Evolutionary conservation across 2,888 invertebrate genomes (phyloP).

Genomic region (Lomographa bimaculata): DNA sequence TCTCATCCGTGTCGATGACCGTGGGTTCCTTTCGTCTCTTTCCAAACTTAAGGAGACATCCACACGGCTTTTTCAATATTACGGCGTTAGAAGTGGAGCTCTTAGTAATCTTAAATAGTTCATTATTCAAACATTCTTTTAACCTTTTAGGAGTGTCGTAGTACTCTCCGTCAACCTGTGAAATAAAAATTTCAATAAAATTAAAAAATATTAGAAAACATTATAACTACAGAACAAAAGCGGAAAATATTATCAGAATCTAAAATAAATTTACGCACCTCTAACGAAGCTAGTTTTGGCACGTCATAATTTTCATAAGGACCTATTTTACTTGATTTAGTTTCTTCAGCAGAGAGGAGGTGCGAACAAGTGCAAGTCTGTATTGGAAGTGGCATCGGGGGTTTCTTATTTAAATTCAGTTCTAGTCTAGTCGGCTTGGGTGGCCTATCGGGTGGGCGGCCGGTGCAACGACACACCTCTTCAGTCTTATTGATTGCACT

Average conservation of each 20-base stretch:
- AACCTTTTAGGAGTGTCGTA: slow-evolving; percentile 90
- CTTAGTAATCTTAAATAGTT: slow-evolving; percentile 70
- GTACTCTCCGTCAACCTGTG: slow-evolving; percentile 80
- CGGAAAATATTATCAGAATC: no score
- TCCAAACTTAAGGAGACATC: slow-evolving; percentile 85
- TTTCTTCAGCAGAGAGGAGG: slow-evolving; percentile 42
- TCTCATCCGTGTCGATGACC: slow-evolving; percentile 65
- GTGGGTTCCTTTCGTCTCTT: slow-evolving; percentile 58
- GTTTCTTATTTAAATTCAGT: slow-evolving; percentile 57
- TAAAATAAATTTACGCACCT: no score
- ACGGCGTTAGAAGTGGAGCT: slow-evolving; percentile 81
- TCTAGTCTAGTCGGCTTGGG: slow-evolving; percentile 77
- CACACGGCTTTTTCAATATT: slow-evolving; percentile 87
- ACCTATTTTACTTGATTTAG: slow-evolving; percentile 59
- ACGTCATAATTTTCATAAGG: slow-evolving; percentile 92
- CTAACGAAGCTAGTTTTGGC: slow-evolving; percentile 84
- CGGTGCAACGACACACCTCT: slow-evolving; percentile 49
- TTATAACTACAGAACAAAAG: no score
- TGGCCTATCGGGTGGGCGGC: slow-evolving; percentile 83
- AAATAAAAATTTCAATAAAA: slow-evolving; percentile 16
- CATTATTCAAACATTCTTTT: slow-evolving; percentile 85
- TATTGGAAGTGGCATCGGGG: slow-evolving; percentile 48
- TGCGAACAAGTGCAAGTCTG: slow-evolving; percentile 49
- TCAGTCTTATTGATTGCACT: slow-evolving; percentile 45
- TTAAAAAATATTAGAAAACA: no score